Conservation (phyloP, 2,797 vertebrate genomes). For the Mionectes olivaceus region DNA sequence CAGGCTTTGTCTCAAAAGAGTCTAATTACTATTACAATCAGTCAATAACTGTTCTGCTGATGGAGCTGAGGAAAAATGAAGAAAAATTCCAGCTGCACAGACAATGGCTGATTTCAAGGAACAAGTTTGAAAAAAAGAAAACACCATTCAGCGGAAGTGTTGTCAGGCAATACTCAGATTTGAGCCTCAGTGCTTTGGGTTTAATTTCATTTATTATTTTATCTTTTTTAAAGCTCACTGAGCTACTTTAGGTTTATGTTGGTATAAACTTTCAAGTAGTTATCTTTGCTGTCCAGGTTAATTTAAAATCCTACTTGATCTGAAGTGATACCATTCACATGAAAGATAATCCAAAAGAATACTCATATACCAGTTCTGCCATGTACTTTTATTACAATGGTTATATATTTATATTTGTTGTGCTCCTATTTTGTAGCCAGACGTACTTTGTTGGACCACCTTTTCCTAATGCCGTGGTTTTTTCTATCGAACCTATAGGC, state of each 20-base stretch:
- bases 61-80: background rate
- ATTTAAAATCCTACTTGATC: background rate
- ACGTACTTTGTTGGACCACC: fast-evolving
- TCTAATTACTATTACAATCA: background rate
- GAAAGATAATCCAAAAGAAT: background rate
- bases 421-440: background rate
- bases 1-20: background rate
- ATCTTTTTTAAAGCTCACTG: background rate
- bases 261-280: background rate
- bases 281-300: background rate
- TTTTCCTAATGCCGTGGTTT: background rate
- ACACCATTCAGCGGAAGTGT: background rate
- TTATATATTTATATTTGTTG: background rate
- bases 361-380: background rate
- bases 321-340: background rate
- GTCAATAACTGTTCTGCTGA: background rate
- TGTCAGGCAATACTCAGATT: background rate
- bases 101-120: background rate
- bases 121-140: fast-evolving
- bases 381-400: background rate
- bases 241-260: background rate
- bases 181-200: background rate
- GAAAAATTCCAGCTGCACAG: background rate
- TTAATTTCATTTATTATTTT: background rate
- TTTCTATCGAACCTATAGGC: background rate